These are phyloP conservation scores for Thera britannica DNA, from an alignment of 2,888 invertebrate genomes.

Conservation along the genomic window DNA sequence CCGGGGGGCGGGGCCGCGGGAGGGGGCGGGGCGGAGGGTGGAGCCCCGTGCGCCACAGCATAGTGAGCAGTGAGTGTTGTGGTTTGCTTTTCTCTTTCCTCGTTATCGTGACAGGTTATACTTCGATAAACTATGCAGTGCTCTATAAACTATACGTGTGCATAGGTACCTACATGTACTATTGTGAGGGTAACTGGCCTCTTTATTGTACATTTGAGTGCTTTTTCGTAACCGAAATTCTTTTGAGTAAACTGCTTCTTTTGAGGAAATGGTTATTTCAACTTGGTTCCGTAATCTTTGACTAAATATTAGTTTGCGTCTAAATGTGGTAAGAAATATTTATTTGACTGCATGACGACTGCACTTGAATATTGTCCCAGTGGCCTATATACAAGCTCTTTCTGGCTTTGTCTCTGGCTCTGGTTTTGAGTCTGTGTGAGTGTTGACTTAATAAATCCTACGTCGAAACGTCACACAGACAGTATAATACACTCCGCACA, in stretches of 20 bases:
- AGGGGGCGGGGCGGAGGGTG: constrained; percentile 35
- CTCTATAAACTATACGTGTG: constrained; percentile 13
- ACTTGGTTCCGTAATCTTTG: not conserved
- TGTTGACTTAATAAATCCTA: no score
- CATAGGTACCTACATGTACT: constrained; percentile 13
- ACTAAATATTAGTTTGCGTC: not conserved
- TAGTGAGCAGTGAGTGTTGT: not conserved
- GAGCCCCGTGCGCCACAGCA: constrained; percentile 19
- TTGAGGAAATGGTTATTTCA: not conserved
- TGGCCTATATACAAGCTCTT: no score
- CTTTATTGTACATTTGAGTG: constrained; percentile 24
- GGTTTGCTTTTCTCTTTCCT: constrained; percentile 37
- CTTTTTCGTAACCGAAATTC: constrained; percentile 11
- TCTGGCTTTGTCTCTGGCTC: no score
- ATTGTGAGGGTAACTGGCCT: constrained; percentile 13
- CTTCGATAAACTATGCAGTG: constrained; percentile 17
- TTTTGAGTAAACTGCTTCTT: not conserved
- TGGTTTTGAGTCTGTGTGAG: no score
- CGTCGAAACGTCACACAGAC: no score
- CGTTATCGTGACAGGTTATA: constrained; percentile 29
- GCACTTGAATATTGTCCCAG: no score
- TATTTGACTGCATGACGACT: no score
- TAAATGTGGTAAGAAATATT: no score
- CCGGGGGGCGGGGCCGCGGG: not conserved
- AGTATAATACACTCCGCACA: no score